These are phyloP conservation scores for Gymnorhina tibicen DNA, from an alignment of 2,113 vertebrate genomes.

Conservation along the genomic window DNA sequence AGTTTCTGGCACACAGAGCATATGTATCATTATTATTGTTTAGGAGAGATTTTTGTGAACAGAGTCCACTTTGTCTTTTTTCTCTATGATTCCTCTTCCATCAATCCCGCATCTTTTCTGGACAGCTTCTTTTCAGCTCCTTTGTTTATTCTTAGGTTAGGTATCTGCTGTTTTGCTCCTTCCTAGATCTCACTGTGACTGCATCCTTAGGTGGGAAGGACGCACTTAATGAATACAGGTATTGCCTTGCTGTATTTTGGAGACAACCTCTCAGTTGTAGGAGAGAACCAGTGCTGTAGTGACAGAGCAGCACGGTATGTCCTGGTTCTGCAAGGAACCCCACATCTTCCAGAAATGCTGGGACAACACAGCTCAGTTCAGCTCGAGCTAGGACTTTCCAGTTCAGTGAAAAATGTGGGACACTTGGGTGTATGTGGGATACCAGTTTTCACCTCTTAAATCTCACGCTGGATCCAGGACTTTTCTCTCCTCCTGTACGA, in stretches of 20 bases:
- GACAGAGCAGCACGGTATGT: rapidly evolving
- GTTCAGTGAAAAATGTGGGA: background rate
- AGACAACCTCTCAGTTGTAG: background rate
- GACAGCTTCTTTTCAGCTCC: background rate
- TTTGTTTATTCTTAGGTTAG: background rate
- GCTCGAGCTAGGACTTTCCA: background rate
- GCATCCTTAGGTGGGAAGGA: background rate
- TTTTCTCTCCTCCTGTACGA: background rate
- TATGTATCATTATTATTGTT: background rate
- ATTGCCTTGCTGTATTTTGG: background rate
- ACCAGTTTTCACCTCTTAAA: background rate
- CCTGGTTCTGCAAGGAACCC: background rate
- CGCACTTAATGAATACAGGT: background rate
- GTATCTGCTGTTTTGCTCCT: background rate
- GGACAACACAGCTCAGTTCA: background rate
- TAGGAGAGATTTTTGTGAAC: background rate
- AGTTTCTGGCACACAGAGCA: background rate
- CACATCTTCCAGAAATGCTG: background rate
- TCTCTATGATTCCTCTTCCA: background rate
- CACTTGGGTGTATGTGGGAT: background rate
- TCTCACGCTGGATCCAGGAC: background rate
- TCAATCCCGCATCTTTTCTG: background rate
- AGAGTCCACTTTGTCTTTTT: background rate
- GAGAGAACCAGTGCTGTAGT: background rate
- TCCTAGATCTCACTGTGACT: background rate